These are phyloP conservation scores for Sepioteuthis lessoniana DNA, from an alignment of 2,888 invertebrate genomes.

Conservation along the genomic window DNA sequence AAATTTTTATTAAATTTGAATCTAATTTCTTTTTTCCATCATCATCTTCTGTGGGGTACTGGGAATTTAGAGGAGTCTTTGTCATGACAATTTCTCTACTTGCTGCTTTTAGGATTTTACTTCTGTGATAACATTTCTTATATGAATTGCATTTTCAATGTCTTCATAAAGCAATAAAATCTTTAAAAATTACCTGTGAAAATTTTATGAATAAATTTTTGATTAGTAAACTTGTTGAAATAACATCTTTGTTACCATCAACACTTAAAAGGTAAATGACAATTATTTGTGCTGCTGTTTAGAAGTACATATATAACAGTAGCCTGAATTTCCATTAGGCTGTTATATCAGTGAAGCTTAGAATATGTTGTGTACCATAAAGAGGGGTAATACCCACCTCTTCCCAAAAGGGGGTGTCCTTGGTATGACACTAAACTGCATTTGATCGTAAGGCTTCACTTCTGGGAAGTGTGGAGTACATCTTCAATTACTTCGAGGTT, in stretches of 20 bases:
- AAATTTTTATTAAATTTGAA: neutral
- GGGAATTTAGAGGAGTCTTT: neutral
- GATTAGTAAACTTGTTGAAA: neutral
- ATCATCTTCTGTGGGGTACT: neutral
- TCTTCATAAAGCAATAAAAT: neutral
- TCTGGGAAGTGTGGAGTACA: too few relatives aligned
- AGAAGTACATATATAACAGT: too few relatives aligned
- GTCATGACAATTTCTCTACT: conserved; percentile 18
- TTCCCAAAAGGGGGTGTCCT: too few relatives aligned
- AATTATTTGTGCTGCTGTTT: too few relatives aligned
- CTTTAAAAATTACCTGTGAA: neutral
- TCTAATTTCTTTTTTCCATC: neutral
- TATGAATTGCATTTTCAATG: neutral
- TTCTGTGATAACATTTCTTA: neutral
- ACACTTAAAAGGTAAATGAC: too few relatives aligned
- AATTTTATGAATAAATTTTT: neutral
- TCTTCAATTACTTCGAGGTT: too few relatives aligned
- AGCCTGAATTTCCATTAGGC: too few relatives aligned
- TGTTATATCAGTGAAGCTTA: too few relatives aligned
- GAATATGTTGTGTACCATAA: too few relatives aligned
- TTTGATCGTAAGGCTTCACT: too few relatives aligned
- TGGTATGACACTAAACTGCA: too few relatives aligned
- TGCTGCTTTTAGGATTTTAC: neutral
- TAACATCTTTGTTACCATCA: neutral
- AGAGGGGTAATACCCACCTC: too few relatives aligned